Evolutionary conservation across 2,797 vertebrate genomes (phyloP).

Genomic region (Hypotaenidia philippensis): DNA sequence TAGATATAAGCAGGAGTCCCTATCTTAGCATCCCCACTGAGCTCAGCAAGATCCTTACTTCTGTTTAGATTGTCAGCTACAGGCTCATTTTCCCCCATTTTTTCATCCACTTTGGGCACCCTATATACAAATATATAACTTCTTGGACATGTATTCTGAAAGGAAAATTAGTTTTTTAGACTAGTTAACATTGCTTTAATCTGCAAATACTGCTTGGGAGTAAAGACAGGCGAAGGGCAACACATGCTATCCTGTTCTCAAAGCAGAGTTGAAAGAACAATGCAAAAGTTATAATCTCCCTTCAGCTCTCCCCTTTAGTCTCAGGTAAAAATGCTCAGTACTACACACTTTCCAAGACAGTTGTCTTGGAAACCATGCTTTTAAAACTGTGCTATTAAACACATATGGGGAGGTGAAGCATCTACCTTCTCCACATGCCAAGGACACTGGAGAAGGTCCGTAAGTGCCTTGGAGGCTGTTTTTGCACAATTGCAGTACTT

Average conservation of each 20-base stretch:
- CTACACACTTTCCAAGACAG: not conserved
- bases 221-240: not conserved
- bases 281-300: not conserved
- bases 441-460: not conserved
- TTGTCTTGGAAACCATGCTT: conserved; percentile 8
- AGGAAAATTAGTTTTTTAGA: not conserved
- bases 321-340: not conserved
- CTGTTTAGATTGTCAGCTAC: not conserved
- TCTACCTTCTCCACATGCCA: not conserved
- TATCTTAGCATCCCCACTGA: not conserved
- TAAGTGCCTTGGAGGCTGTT: not conserved
- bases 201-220: not conserved
- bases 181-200: not conserved
- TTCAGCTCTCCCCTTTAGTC: not conserved
- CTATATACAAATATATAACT: not conserved
- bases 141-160: accelerated
- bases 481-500: not conserved
- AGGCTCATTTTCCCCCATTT: not conserved
- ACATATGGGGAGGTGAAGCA: not conserved
- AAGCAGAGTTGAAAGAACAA: not conserved
- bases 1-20: not conserved
- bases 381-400: not conserved
- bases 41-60: not conserved
- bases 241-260: not conserved
- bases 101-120: not conserved